A percentile compares a stretch with the other conserved stretches of the same genome.
Conservation (phyloP, 2,113 vertebrate genomes). For the Caranx melampygus region DNA sequence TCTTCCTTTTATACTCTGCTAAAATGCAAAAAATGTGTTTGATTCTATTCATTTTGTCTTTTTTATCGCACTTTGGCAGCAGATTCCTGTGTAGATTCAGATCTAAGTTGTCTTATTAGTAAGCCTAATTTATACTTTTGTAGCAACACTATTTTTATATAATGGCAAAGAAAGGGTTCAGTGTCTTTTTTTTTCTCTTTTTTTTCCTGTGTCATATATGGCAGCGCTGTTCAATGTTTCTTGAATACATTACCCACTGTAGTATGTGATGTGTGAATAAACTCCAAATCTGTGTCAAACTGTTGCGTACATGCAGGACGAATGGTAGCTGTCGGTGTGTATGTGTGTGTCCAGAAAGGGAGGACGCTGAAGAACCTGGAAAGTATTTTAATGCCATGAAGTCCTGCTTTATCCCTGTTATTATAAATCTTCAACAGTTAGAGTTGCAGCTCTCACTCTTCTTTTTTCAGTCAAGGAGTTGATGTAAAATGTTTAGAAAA, state of each 20-base stretch:
- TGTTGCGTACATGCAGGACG: background rate
- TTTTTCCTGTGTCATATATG: constrained; percentile 85
- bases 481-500: constrained; percentile 24
- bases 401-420: background rate
- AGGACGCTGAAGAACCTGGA: background rate
- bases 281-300: constrained; percentile 78
- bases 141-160: constrained; percentile 99
- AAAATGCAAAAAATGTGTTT: constrained; percentile 73
- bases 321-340: background rate
- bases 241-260: constrained; percentile 93
- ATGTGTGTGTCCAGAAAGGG: background rate
- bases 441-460: background rate
- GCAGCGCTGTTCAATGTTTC: constrained; percentile 91
- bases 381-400: background rate
- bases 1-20: constrained; percentile 81
- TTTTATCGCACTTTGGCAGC: constrained; percentile 85
- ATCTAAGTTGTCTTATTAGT: constrained; percentile 90
- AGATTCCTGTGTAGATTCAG: constrained; percentile 88
- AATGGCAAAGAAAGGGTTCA: constrained; percentile 90
- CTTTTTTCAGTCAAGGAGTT: background rate
- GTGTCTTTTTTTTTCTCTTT: constrained; percentile 79
- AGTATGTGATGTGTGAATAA: constrained; percentile 97
- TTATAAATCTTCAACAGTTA: background rate
- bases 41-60: constrained; percentile 80
- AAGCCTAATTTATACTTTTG: constrained; percentile 99